These are phyloP conservation scores for Actenoides hombroni DNA, from an alignment of 2,113 vertebrate genomes.

Conservation along the genomic window DNA sequence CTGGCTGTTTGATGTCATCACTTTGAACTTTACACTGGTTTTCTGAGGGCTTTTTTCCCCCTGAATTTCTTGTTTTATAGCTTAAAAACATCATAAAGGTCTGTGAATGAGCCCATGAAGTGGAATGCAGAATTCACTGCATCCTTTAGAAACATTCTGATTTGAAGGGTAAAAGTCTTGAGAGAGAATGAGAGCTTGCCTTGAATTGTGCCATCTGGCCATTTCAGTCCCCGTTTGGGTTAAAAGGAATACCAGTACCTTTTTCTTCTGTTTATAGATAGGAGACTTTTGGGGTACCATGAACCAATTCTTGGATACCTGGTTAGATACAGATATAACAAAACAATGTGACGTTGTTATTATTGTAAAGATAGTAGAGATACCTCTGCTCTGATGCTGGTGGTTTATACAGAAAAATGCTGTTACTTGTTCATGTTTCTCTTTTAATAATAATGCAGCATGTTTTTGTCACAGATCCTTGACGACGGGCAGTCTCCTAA, in stretches of 20 bases:
- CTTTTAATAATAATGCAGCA: neutral
- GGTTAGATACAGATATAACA: neutral
- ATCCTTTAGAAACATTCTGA: neutral
- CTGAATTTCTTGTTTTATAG: neutral
- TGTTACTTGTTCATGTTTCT: neutral
- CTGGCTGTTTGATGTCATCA: neutral
- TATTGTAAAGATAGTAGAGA: neutral
- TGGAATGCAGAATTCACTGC: neutral
- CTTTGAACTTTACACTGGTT: neutral
- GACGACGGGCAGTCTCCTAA: conserved; percentile 86
- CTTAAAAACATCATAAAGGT: neutral
- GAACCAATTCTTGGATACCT: neutral
- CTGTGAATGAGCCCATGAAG: neutral
- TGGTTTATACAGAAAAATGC: neutral
- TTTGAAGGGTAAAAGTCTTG: neutral
- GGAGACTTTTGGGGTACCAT: neutral
- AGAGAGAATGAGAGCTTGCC: neutral
- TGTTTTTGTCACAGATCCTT: conserved; percentile 81
- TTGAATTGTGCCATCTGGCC: neutral
- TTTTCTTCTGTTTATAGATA: neutral
- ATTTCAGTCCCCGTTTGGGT: neutral
- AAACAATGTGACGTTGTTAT: neutral
- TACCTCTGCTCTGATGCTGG: neutral
- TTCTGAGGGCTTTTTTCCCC: neutral
- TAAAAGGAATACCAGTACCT: neutral